Evolutionary conservation across 2,797 vertebrate species (phyloP).

Genomic region (Muscicapa striata): DNA sequence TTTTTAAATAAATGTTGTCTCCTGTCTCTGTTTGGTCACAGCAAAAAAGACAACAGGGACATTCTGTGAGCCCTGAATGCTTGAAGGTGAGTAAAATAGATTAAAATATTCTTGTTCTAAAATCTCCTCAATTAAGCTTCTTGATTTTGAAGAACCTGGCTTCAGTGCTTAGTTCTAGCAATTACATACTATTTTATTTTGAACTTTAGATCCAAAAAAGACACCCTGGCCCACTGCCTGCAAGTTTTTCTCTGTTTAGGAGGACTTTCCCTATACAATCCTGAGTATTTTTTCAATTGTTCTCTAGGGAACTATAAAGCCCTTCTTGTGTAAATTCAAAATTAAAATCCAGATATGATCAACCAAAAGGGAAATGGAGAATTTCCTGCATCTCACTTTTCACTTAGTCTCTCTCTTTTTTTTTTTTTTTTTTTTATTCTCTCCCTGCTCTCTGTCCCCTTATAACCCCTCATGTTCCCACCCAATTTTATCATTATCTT

Average conservation of each 20-base stretch:
- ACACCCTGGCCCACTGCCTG: not conserved
- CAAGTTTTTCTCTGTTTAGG: not conserved
- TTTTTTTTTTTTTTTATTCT: not conserved
- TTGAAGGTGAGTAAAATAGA: not conserved
- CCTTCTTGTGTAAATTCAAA: not conserved
- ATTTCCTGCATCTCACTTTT: not conserved
- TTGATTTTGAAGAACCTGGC: not conserved
- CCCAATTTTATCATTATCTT: not conserved
- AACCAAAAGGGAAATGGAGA: not conserved
- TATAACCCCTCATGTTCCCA: rapidly evolving
- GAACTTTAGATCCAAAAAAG: not conserved
- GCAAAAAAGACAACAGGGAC: not conserved
- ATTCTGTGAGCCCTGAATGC: not conserved
- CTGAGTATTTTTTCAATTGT: not conserved
- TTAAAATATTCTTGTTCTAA: not conserved
- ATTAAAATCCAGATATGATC: not conserved
- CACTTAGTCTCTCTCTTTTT: rapidly evolving
- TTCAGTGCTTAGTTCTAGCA: not conserved
- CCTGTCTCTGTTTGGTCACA: not conserved
- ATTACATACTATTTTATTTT: not conserved
- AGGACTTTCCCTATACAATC: not conserved
- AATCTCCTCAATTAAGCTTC: rapidly evolving
- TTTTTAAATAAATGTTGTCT: not conserved
- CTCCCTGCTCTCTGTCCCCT: not conserved
- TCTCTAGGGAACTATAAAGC: not conserved